Base-by-base conservation (phyloP, 2,797 vertebrate genomes). In the Furcifer pardalis region DNA sequence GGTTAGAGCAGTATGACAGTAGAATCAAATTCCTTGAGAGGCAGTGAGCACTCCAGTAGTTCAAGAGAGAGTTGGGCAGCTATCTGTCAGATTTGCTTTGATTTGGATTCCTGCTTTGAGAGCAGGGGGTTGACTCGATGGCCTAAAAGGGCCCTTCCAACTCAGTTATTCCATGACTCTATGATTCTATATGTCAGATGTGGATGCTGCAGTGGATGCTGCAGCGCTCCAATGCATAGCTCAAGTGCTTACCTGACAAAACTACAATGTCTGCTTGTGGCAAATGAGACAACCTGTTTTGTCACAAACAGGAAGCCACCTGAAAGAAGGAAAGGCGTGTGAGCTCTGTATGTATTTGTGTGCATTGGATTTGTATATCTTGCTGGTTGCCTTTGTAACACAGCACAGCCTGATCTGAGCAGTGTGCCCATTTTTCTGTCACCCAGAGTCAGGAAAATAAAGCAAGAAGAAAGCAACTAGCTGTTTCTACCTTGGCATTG, bases 271-370 rank as follows among this genome's bases (percentile, higher is more conserved):
- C 62, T 74, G 44, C 77, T 78, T 71, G 52, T 84, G 65, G 82
- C 82, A 60, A 77, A 71, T 60, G 40, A 78, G 71, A 69, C 82
- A 84, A 74, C 56, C 83, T 79, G 76, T 72, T n/a, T 79, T 74
- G 44, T 79, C 35, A 79, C 69, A 74, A 65, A 71, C 32, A 63
- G 76, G 77, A 84, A 79, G 69, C 76, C 68, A 73, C 25, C 63
- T n/a, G 17, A 84, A 81, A 84, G 32, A 21, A 75, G 72, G 68
- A 30, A 49, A 52, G 8, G 46, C 8, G 32, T 46, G 42, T 82
- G 59, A n/a, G 19, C 23, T 19, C n/a, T 21, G 63, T 23, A 40
- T 17, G 40, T 30, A 5, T 32, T 13, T 27, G 7, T 63, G 37
- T 59, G 35, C 2, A 21, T 17, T 42, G 52, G 37, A 23, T 40